Evolutionary conservation across 2,113 vertebrate genomes (phyloP).

Genomic region (Chaetura pelagica): DNA sequence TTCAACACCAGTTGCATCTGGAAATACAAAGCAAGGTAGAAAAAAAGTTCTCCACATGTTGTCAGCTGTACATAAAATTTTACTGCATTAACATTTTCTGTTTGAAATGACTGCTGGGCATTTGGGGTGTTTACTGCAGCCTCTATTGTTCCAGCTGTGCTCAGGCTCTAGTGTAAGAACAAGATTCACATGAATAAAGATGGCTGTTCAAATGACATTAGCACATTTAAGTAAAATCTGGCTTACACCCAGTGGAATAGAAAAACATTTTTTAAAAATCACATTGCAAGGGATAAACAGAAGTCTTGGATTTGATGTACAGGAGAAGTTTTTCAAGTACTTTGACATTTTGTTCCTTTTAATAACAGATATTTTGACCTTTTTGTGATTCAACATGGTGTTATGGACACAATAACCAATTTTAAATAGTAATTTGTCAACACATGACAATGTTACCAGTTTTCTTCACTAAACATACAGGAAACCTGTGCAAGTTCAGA

Average conservation of each 20-base stretch:
- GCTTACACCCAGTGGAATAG: background rate
- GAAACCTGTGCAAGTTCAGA: background rate
- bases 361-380: background rate
- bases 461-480: background rate
- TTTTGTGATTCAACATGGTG: background rate
- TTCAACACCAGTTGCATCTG: slow-evolving; percentile 83
- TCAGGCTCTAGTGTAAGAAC: background rate
- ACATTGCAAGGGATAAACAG: background rate
- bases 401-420: background rate
- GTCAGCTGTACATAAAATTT: background rate
- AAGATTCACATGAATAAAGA: background rate
- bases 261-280: background rate
- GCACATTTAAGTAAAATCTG: background rate
- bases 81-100: background rate
- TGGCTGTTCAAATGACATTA: background rate
- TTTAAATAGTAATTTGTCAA: background rate
- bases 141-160: background rate
- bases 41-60: background rate
- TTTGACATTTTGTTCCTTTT: background rate
- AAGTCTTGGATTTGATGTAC: background rate
- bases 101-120: background rate
- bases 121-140: background rate
- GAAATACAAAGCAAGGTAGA: background rate
- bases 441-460: background rate
- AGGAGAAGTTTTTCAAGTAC: background rate